phyloP scores from a whole-genome alignment of 2,797 vertebrate genomes.

The Arctocebus calabarensis region DNA sequence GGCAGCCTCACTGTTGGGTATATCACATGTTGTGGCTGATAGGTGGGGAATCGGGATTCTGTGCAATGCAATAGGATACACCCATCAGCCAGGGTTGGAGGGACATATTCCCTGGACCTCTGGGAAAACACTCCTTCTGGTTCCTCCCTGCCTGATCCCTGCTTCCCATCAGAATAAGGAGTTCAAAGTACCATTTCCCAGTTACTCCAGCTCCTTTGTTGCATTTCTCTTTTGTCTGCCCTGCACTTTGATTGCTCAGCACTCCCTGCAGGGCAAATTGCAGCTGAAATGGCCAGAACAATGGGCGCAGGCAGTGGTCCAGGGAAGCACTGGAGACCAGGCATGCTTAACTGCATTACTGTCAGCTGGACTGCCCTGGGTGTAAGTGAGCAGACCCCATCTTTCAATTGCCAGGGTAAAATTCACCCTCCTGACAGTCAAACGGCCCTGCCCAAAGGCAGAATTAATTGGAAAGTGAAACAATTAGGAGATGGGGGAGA shows the following conservation, averaged over 20 bases:
- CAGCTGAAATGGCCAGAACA: slow-evolving; percentile 62
- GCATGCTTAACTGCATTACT: slow-evolving; percentile 64
- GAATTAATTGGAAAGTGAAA: slow-evolving; percentile 73
- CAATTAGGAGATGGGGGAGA: slow-evolving; percentile 47
- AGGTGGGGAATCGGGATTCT: slow-evolving; percentile 66
- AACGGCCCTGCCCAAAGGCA: background rate
- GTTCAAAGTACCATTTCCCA: slow-evolving; percentile 36
- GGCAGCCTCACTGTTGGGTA: slow-evolving; percentile 52
- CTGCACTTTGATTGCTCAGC: slow-evolving; percentile 65
- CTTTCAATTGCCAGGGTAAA: slow-evolving; percentile 65
- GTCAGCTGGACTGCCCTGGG: slow-evolving; percentile 56
- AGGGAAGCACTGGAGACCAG: background rate
- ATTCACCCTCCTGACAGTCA: slow-evolving; percentile 19
- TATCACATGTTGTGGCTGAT: slow-evolving; percentile 50
- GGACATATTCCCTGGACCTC: background rate
- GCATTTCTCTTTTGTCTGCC: slow-evolving; percentile 66
- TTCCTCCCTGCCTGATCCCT: background rate
- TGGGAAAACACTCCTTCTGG: background rate
- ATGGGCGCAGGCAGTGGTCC: slow-evolving; percentile 52
- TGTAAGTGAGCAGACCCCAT: slow-evolving; percentile 63
- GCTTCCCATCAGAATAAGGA: background rate
- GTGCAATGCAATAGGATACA: slow-evolving; percentile 30
- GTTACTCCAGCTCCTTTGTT: slow-evolving; percentile 65
- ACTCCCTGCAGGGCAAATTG: slow-evolving; percentile 70
- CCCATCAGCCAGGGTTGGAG: slow-evolving; percentile 50